Conservation (phyloP, 1,140 invertebrate genomes). For the Sarcophaga peregrina region DNA sequence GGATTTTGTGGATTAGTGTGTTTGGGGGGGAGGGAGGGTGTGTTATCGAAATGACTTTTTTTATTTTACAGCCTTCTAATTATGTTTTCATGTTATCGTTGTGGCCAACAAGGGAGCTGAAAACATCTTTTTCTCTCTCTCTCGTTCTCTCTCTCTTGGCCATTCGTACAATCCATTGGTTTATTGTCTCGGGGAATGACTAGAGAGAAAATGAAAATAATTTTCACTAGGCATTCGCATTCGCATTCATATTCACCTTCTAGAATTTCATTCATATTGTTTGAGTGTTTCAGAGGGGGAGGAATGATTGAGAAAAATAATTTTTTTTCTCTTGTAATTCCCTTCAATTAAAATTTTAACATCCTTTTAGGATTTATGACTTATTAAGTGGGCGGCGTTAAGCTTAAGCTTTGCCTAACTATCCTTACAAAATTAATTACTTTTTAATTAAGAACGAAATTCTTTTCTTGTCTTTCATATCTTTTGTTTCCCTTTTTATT, state of each 20-base stretch:
- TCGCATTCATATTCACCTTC: neutral
- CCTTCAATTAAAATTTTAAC: conserved; percentile 13
- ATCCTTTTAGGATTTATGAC: conserved; percentile 29
- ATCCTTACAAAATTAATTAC: conserved; percentile 35
- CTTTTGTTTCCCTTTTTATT: no score
- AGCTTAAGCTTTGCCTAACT: conserved; percentile 22
- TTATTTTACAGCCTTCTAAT: conserved; percentile 32
- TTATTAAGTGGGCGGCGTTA: conserved; percentile 4
- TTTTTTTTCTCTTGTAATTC: neutral
- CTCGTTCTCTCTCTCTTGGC: neutral
- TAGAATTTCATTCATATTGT: neutral
- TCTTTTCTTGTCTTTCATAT: neutral
- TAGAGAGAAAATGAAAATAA: neutral
- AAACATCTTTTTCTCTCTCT: no score
- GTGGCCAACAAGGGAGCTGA: neutral
- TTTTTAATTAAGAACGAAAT: conserved; percentile 31
- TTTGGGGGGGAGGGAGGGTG: neutral
- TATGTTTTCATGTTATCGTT: conserved; percentile 32
- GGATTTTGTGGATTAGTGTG: neutral
- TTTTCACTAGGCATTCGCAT: neutral
- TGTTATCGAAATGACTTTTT: neutral
- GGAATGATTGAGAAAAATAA: no score
- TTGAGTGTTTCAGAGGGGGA: neutral
- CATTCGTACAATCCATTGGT: conserved; percentile 11
- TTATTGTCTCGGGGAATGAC: conserved; percentile 18